phyloP scores from a whole-genome alignment of 1,140 invertebrate genomes.

The Calosoma granatense region DNA sequence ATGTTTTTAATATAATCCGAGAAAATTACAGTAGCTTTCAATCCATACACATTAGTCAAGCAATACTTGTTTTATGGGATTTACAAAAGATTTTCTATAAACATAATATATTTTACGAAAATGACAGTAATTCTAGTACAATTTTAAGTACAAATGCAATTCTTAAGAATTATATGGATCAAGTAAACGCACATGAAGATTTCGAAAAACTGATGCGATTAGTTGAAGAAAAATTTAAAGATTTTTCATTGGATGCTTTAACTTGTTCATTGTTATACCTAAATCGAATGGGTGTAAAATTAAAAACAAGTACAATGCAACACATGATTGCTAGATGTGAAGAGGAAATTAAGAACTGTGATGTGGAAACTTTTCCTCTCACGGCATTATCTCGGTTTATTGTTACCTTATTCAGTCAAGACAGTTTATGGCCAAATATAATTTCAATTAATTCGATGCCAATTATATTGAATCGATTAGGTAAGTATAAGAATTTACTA shows the following conservation, averaged over 20 bases:
- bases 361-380: not conserved
- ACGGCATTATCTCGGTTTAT: not conserved
- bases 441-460: not conserved
- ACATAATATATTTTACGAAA: not conserved
- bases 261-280: slow-evolving; percentile 7
- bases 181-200: slow-evolving; percentile 9
- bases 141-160: slow-evolving; percentile 7
- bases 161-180: slow-evolving; percentile 1
- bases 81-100: slow-evolving; percentile 13
- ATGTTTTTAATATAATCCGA: slow-evolving; percentile 14
- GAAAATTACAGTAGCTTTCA: slow-evolving; percentile 5
- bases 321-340: not conserved
- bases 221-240: not conserved
- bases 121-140: not conserved
- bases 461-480: slow-evolving; percentile 2
- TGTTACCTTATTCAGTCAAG: not conserved
- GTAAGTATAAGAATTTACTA: not conserved
- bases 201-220: slow-evolving; percentile 6
- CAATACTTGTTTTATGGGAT: slow-evolving; percentile 12
- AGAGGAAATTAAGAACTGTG: not conserved
- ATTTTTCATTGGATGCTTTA: slow-evolving; percentile 8
- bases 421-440: slow-evolving; percentile 11
- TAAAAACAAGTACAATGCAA: not conserved
- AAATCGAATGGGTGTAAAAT: slow-evolving; percentile 10
- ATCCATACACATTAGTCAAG: slow-evolving; percentile 9